Percentiles rank a stretch among this genome's conserved stretches.
phyloP scores from a whole-genome alignment of 2,888 invertebrate genomes.

The Patella pellucida region DNA sequence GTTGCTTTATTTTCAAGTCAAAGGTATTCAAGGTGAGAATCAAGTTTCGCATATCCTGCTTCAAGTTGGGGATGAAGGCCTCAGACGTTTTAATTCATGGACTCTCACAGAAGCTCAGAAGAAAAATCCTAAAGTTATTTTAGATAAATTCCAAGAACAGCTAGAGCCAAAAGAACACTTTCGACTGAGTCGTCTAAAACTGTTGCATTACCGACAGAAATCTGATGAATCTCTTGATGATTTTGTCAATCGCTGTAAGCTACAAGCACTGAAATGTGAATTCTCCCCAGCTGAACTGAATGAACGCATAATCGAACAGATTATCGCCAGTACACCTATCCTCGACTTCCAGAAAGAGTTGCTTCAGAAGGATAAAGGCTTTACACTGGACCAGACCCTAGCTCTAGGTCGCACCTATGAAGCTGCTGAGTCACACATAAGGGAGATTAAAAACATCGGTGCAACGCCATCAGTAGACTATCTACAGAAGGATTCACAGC shows the following conservation, averaged over 20 bases:
- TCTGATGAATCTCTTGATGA: not conserved
- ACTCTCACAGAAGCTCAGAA: not conserved
- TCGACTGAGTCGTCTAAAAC: conserved; percentile 4
- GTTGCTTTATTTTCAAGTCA: not conserved
- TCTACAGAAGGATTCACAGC: too few species aligned
- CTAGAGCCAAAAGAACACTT: conserved; percentile 6
- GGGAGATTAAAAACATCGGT: too few species aligned
- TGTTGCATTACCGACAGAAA: not conserved
- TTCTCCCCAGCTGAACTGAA: not conserved
- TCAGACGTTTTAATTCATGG: not conserved
- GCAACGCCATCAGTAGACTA: too few species aligned
- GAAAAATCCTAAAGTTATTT: not conserved
- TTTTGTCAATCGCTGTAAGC: not conserved
- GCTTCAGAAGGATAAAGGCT: not conserved
- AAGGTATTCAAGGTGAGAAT: not conserved
- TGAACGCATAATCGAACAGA: not conserved
- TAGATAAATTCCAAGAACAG: not conserved
- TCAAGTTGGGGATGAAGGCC: not conserved
- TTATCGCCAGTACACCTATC: not conserved
- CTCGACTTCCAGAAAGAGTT: not conserved
- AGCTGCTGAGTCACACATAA: not conserved
- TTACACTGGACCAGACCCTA: not conserved
- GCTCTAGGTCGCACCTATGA: conserved; percentile 1
- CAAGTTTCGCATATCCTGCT: not conserved
- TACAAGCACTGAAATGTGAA: conserved; percentile 4